Evolutionary conservation across 2,888 invertebrate species (phyloP).

Genomic region (Conus canariensis): DNA sequence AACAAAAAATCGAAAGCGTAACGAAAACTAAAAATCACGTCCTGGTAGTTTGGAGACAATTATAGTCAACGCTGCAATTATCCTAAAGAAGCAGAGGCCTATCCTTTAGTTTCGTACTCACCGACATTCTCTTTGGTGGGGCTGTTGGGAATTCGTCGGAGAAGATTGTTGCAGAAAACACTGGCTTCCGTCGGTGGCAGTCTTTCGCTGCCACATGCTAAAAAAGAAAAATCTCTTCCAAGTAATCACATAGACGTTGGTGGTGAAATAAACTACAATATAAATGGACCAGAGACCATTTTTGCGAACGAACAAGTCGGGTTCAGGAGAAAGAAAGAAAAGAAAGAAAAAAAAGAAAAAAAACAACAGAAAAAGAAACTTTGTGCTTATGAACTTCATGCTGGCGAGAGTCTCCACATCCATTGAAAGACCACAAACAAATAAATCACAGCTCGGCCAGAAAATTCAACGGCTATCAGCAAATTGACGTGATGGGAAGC

Average conservation of each 20-base stretch:
- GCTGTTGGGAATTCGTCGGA: too few species aligned
- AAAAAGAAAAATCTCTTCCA: too few species aligned
- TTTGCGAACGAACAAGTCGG: too few species aligned
- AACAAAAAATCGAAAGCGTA: not conserved
- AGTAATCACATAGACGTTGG: too few species aligned
- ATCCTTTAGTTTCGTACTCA: slow-evolving; percentile 3
- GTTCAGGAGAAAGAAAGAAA: too few species aligned
- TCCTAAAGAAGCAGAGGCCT: not conserved
- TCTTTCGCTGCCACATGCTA: too few species aligned
- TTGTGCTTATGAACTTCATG: not conserved
- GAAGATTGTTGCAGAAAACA: too few species aligned
- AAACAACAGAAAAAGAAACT: not conserved
- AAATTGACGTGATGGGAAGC: not conserved
- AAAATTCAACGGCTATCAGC: slow-evolving; percentile 8
- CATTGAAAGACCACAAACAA: not conserved
- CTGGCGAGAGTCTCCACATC: not conserved
- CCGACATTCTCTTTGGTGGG: not conserved
- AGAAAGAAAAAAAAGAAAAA: too few species aligned
- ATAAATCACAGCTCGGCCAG: not conserved
- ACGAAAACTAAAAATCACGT: slow-evolving; percentile 25
- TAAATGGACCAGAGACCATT: too few species aligned
- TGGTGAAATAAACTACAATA: too few species aligned
- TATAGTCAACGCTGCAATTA: slow-evolving; percentile 20
- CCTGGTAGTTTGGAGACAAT: not conserved
- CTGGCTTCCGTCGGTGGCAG: too few species aligned